Evolutionary conservation across 2,797 vertebrate species (phyloP).

Genomic region (Antennarius maculatus): DNA sequence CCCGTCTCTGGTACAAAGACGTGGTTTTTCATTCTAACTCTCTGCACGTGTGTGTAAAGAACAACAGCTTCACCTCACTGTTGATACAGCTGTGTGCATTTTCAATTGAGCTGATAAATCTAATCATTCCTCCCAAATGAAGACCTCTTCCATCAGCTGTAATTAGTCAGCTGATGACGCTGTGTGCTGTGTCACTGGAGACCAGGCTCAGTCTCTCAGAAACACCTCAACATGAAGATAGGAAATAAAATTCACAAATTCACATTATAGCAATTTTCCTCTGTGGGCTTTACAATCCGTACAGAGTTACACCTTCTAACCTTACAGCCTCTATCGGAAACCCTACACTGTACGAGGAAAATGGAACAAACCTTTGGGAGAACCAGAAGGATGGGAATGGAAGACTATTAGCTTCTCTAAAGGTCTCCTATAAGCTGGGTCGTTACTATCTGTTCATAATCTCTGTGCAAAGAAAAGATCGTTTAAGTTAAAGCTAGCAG

Average conservation of each 20-base stretch:
- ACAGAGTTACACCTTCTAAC: too few species aligned
- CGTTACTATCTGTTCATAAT: too few species aligned
- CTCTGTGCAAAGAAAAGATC: too few species aligned
- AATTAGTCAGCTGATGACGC: conserved; percentile 7
- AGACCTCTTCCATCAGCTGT: conserved; percentile 7
- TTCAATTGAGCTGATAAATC: conserved; percentile 18
- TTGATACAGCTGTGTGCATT: conserved; percentile 41
- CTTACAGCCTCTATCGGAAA: too few species aligned
- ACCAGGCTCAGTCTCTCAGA: background rate
- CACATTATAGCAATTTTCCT: too few species aligned
- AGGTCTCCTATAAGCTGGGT: too few species aligned
- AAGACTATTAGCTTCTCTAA: background rate
- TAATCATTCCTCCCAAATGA: conserved; percentile 2
- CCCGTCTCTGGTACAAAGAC: background rate
- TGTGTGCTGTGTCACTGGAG: too few species aligned
- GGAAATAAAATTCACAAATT: too few species aligned
- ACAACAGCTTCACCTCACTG: conserved; percentile 2
- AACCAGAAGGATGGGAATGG: background rate
- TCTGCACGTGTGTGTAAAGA: background rate
- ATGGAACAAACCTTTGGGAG: too few species aligned
- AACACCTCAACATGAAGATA: background rate
- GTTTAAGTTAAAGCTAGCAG: too few species aligned
- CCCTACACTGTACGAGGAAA: too few species aligned
- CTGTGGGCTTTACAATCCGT: too few species aligned
- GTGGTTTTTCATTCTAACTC: background rate